Evolutionary conservation across 2,888 invertebrate species (phyloP), one percentile per base, ranked within the genome.

Genomic region (Agrenia bidenticulata): DNA sequence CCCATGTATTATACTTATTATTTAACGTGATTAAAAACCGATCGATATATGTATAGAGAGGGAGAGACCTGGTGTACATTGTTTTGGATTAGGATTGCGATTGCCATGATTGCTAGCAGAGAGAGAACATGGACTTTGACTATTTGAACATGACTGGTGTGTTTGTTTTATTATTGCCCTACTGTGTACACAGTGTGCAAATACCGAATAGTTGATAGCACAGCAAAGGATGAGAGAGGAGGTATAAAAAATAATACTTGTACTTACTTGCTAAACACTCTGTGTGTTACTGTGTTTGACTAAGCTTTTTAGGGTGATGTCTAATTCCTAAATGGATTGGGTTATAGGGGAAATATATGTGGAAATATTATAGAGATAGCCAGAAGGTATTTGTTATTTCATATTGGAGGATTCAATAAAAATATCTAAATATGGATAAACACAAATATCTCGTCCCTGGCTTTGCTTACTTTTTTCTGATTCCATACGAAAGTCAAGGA

Each of bases 111-210:
- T 32, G 32, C 15, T 39, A 15, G 39, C 15, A 5, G 45, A 17
- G 15, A 15, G 15, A 19, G 45, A 17, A 45, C 45, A 45, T 45
- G 45, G 45, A 45, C 45, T 45, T 45, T 45, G 45, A 45, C 45
- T 45, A 45, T 45, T 45, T 45, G 45, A 45, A 45, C 45, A 45
- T 45, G 45, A 45, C 19, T 19, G 9, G 5, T 39, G 56, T 57
- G 56, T 57, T 57, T 57, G 19, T 41, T 57, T 57, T 41, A 57
- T 57, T 57, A 57, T 57, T 57, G 41, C 32, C 56, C 41, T 45
- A 45, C n/a, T 45, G n/a, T 45, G 19, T 15, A 19, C 2, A 15
- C 19, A 19, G 45, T 45, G n/a, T 45, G 19, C n/a, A 19, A 19
- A 15, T 45, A 19, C 15, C 4, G 45, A 15, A 45, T 45, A 45